Evolutionary conservation across 2,113 vertebrate species (phyloP), one percentile per base, ranked within the genome.

Genomic region (Bambusicola thoracicus): DNA sequence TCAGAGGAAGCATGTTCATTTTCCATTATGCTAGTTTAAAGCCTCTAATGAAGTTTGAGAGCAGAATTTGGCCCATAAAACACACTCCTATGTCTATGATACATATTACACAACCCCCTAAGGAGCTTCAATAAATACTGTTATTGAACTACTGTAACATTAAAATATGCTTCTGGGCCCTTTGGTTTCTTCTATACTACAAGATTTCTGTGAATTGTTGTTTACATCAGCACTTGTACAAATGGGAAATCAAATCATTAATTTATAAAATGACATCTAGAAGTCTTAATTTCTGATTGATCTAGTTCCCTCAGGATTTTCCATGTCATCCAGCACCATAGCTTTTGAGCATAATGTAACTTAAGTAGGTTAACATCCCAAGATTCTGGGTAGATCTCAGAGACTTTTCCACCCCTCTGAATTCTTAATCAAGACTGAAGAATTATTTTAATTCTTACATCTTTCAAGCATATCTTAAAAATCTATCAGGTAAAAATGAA

Each of bases 211-310:
- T 87, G 75, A 93, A 90, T 67, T 87, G 77, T 93, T 96, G 93
- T 95, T 97, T 97, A 95, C 91, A 94, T 93, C 95, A 85, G 84
- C 53, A 72, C 66, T 94, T 87, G 75, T 81, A 84, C 94, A 94
- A 95, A 94, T 93, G 93, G 92, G 94, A 96, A 97, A 94, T 95
- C 59, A 95, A 94, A 92, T 97, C 34, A 96, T 95, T 95, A 96
- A 97, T 96, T 96, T 95, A 97, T 96, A 95, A 96, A 96, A 96
- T 96, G 94, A 84, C 94, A 97, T 93, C 90, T 92, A 91, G 93
- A 96, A 95, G 62, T 82, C 77, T 97, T 95, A 95, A 93, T 93
- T 95, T 92, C 90, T 91, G 90, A 93, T 94, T 97, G 94, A 94
- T 97, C 92, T 96, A 43, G 11, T 63, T 95, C 86, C 93, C 96